phyloP scores from a whole-genome alignment of 2,113 vertebrate genomes.

The Prionailurus bengalensis region DNA sequence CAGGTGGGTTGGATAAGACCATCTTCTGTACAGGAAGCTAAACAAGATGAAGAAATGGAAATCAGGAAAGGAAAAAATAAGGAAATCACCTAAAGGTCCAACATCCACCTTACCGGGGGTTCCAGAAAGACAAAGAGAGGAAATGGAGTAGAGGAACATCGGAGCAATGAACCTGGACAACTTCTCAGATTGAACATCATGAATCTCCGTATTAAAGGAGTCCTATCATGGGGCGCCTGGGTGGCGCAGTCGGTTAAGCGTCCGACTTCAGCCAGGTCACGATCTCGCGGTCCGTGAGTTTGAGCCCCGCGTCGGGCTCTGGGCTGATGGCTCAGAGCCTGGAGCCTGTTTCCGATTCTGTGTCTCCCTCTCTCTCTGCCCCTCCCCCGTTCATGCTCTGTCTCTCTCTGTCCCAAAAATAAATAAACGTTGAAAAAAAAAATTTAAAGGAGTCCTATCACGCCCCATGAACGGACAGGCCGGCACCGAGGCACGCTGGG shows the following conservation, averaged over 20 bases:
- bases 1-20: not conserved
- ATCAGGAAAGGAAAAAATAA: not conserved
- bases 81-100: not conserved
- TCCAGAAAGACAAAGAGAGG: not conserved
- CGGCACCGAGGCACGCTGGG: rapidly evolving
- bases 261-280: too few species aligned
- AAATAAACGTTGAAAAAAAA: too few species aligned
- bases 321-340: too few species aligned
- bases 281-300: too few species aligned
- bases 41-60: not conserved
- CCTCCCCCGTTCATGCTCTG: too few species aligned
- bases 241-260: too few species aligned
- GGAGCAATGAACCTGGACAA: not conserved
- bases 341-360: too few species aligned
- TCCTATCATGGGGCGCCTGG: not conserved
- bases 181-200: not conserved
- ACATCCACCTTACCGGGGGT: not conserved
- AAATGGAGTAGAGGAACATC: not conserved
- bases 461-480: not conserved
- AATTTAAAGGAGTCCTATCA: not conserved
- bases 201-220: not conserved
- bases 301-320: too few species aligned
- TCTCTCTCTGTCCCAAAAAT: too few species aligned
- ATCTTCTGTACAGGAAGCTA: not conserved
- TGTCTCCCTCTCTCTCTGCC: too few species aligned